These are phyloP conservation scores for Lasioglossum lativentre DNA, from an alignment of 2,888 invertebrate species.

Conservation along the genomic window DNA sequence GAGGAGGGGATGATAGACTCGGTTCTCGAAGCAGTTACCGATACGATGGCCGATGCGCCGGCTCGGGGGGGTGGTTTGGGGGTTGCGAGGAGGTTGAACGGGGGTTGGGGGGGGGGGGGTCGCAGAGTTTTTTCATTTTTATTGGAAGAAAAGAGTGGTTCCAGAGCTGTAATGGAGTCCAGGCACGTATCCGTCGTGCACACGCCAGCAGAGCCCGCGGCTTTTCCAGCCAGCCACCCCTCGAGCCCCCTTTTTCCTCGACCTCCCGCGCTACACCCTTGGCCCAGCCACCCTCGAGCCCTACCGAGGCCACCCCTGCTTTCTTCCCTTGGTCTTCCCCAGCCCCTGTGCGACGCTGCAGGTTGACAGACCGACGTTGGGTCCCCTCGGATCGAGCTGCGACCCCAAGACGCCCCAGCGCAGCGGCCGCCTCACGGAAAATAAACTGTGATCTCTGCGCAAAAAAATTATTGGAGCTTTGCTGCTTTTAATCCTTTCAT, in stretches of 20 bases:
- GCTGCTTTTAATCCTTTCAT: conserved; percentile 1
- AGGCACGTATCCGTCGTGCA: conserved; percentile 80
- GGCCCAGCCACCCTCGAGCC: conserved; percentile 13
- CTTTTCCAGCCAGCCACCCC: conserved; percentile 74
- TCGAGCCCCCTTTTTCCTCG: conserved; percentile 26
- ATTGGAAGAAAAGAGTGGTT: conserved; percentile 76
- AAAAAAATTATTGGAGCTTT: neutral
- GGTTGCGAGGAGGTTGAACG: neutral
- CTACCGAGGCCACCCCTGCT: conserved; percentile 13
- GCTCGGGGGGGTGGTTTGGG: conserved; percentile 20
- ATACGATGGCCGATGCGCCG: conserved; percentile 63
- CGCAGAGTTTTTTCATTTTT: conserved; percentile 68
- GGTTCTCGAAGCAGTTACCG: conserved; percentile 72
- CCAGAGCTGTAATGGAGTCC: conserved; percentile 78
- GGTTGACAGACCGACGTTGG: conserved; percentile 74
- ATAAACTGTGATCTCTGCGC: neutral
- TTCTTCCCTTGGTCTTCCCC: conserved; percentile 28
- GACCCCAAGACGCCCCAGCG: conserved; percentile 13
- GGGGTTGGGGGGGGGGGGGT: neutral
- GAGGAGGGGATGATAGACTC: conserved; percentile 56
- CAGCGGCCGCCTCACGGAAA: conserved; percentile 3
- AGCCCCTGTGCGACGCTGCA: conserved; percentile 48
- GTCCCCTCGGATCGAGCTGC: conserved; percentile 40
- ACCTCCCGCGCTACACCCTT: neutral
- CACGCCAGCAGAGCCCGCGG: conserved; percentile 80